Percentiles rank a stretch among this genome's conserved stretches.
phyloP scores from a whole-genome alignment of 1,140 invertebrate genomes.

The Caerostris extrusa region DNA sequence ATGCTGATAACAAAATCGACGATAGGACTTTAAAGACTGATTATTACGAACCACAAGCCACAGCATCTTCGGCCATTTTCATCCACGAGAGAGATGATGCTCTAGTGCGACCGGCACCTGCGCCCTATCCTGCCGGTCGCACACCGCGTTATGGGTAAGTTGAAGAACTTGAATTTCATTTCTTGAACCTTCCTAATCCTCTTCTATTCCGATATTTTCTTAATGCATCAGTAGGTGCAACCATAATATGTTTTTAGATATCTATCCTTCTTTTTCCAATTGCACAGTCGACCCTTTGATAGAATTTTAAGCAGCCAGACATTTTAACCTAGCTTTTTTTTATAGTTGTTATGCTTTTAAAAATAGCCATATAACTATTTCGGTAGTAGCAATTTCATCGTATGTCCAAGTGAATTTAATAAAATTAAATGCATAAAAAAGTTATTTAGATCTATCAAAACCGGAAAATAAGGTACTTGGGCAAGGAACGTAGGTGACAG shows the following conservation, averaged over 20 bases:
- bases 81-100: constrained; percentile 79
- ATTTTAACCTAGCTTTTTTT: no score
- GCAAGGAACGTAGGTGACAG: no score
- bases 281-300: background rate
- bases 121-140: constrained; percentile 60
- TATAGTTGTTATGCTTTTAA: no score
- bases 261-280: background rate
- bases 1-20: constrained; percentile 93
- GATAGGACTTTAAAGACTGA: constrained; percentile 92
- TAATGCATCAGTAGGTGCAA: background rate
- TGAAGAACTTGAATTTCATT: background rate
- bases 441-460: no score
- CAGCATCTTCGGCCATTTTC: constrained; percentile 80
- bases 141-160: constrained; percentile 77
- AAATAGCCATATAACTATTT: no score
- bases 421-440: no score
- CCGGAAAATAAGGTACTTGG: no score
- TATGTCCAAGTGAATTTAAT: no score
- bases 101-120: constrained; percentile 71
- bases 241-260: background rate
- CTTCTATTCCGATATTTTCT: background rate
- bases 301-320: no score
- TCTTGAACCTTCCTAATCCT: background rate
- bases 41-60: constrained; percentile 93
- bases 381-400: no score